Evolutionary conservation across 1,140 invertebrate genomes (phyloP), one percentile per base, ranked within the genome.

Genomic region (Drosophila funebris): DNA sequence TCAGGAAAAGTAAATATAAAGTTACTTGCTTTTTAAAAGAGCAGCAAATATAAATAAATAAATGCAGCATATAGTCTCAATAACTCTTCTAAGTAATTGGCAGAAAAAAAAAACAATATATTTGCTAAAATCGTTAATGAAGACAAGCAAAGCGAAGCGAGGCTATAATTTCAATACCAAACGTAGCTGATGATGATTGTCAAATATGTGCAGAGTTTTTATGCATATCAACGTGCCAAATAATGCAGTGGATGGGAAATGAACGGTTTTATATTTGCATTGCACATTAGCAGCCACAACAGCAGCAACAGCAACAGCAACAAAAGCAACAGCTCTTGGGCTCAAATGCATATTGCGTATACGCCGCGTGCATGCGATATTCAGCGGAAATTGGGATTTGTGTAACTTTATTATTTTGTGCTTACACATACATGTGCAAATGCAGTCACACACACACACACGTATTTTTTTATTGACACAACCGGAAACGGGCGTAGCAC

Each of bases 381-480:
- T 44, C 29, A 14, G 58, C 83, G 82, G 82, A 85, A 87, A 85
- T 85, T 87, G 82, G 70, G 78, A 85, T 87, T 85, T 87, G 74
- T 50, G 67, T 78, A 69, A 72, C 82, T 85, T 87, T 87, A 85
- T 85, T 87, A 85, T 85, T 81, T 67, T 58, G 52, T 24, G n/a
- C n/a, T n/a, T n/a, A n/a, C n/a, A n/a, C n/a, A n/a, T n/a, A n/a
- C n/a, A n/a, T n/a, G n/a, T n/a, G 18, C 54, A 60, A 7, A 33
- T 8, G 4, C 63, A 57, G 31, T 36, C 9, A 46, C 2, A 57
- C 20, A 39, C 11, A 22, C n/a, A 8, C 9, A 18, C 11, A 37
- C 11, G 5, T 8, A 41, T n/a, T 56, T 73, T 73, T 64, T 73
- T 84, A 69, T 83, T 78, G 79, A 76, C 76, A 69, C 54, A 54